Conservation (phyloP, 2,113 vertebrate species). For the Nymphicus hollandicus region DNA sequence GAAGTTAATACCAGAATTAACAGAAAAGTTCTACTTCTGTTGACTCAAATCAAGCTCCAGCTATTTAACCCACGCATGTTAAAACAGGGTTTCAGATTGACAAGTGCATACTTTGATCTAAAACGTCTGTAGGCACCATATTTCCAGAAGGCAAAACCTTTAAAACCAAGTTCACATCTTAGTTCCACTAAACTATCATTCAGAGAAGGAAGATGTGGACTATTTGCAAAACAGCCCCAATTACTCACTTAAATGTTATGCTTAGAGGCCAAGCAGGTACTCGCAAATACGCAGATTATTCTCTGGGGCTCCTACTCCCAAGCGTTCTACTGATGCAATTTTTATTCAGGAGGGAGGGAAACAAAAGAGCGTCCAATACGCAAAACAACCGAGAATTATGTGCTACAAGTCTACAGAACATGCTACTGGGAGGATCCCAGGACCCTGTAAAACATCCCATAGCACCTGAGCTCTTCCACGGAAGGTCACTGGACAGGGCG, state of each 20-base stretch:
- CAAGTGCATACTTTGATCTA: background rate
- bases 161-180: background rate
- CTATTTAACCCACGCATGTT: background rate
- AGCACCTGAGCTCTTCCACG: background rate
- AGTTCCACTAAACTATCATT: background rate
- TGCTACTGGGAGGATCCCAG: background rate
- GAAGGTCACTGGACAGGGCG: background rate
- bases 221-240: background rate
- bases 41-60: background rate
- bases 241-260: background rate
- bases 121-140: rapidly evolving
- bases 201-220: rapidly evolving
- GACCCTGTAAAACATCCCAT: rapidly evolving
- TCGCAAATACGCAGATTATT: background rate
- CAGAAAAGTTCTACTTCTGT: background rate
- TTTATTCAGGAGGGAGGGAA: background rate
- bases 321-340: background rate
- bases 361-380: background rate
- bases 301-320: background rate
- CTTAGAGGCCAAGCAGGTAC: background rate
- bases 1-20: background rate
- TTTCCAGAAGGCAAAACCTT: background rate
- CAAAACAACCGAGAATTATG: background rate
- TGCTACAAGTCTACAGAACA: rapidly evolving
- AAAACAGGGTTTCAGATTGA: background rate